Percentiles rank a stretch among this genome's conserved stretches.
Conservation (phyloP, 2,113 vertebrate genomes). For the Pollachius pollachius region DNA sequence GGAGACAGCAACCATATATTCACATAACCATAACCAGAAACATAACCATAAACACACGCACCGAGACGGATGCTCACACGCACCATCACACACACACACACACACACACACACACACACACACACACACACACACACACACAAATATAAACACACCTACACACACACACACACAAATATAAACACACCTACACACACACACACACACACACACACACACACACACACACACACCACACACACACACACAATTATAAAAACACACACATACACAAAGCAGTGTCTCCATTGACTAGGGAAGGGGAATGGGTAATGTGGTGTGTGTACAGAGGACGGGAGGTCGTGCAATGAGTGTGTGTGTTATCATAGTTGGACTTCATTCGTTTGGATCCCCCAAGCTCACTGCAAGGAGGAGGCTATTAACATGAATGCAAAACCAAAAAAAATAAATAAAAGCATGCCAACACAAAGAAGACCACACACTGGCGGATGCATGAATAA, state of each 20-base stretch:
- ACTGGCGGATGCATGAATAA: conserved; percentile 2
- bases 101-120: no score
- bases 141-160: neutral
- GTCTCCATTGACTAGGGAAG: neutral
- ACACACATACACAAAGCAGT: no score
- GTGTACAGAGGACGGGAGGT: neutral
- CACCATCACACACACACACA: neutral
- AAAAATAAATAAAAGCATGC: conserved; percentile 9
- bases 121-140: neutral
- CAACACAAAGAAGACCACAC: conserved; percentile 9
- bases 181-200: neutral
- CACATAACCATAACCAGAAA: conserved; percentile 8
- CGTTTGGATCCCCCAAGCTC: neutral
- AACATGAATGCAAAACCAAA: neutral
- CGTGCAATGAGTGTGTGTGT: neutral
- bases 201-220: neutral
- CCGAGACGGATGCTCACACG: neutral
- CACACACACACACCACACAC: neutral
- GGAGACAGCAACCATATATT: neutral
- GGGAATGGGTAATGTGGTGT: neutral
- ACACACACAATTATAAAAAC: no score
- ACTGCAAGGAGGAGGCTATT: neutral
- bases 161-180: neutral
- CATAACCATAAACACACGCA: neutral
- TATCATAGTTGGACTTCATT: neutral